These are phyloP conservation scores for Heteromyza rotundicornis DNA, from an alignment of 2,888 invertebrate species.

Conservation along the genomic window DNA sequence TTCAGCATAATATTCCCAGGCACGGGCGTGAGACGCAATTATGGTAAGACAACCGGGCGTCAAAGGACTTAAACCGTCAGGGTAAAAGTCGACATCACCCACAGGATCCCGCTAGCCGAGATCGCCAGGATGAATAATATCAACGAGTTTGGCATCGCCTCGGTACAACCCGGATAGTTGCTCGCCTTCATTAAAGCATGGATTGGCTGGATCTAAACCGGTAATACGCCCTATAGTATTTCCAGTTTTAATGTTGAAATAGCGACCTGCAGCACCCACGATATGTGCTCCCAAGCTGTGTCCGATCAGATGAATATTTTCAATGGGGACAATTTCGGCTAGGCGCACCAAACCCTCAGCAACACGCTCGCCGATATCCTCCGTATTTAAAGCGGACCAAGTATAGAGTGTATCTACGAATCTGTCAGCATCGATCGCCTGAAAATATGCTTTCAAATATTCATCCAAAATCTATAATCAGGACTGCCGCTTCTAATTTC, in stretches of 20 bases:
- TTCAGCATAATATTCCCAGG: conserved; percentile 38
- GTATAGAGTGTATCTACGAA: too few species aligned
- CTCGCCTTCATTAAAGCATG: conserved; percentile 41
- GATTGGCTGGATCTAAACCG: conserved; percentile 45
- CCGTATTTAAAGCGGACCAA: too few species aligned
- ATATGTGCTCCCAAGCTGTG: too few species aligned
- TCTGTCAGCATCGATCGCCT: too few species aligned
- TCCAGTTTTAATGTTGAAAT: conserved; percentile 24
- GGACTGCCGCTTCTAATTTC: too few species aligned
- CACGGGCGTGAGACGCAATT: conserved; percentile 36
- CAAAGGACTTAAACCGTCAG: conserved; percentile 35
- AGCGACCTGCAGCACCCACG: too few species aligned
- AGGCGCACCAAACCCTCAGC: too few species aligned
- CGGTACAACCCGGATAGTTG: conserved; percentile 34
- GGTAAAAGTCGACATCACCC: conserved; percentile 43
- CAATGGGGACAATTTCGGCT: too few species aligned
- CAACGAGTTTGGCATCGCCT: conserved; percentile 42
- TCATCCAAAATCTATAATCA: too few species aligned
- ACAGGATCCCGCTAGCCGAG: conserved; percentile 36
- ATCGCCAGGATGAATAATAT: conserved; percentile 40
- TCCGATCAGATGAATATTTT: too few species aligned
- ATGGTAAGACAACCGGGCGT: conserved; percentile 34
- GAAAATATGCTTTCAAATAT: too few species aligned
- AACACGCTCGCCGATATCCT: too few species aligned
- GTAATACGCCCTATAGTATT: conserved; percentile 40